Conservation (phyloP, 2,113 vertebrate genomes). For the Cisticola juncidis region DNA sequence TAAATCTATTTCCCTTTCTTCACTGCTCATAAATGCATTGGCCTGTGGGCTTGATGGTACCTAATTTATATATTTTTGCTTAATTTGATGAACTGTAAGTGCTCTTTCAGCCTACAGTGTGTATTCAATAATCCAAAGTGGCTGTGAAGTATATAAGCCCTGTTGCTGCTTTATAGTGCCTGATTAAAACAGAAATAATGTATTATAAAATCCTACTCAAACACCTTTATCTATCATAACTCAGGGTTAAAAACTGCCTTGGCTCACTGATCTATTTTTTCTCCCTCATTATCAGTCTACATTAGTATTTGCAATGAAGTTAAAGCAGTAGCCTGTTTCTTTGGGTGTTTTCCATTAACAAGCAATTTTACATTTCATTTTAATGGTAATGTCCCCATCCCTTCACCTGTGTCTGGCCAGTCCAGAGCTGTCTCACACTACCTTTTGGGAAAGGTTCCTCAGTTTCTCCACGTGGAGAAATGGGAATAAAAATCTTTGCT, state of each 20-base stretch:
- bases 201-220: slow-evolving; percentile 53
- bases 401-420: background rate
- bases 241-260: slow-evolving; percentile 28
- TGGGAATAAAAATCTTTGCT: background rate
- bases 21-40: slow-evolving; percentile 10
- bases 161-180: slow-evolving; percentile 12
- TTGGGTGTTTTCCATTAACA: background rate
- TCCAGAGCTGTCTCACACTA: background rate
- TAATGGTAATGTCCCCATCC: background rate
- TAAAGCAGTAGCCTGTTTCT: background rate
- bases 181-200: slow-evolving; percentile 56
- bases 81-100: slow-evolving; percentile 65
- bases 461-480: background rate
- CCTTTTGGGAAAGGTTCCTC: background rate
- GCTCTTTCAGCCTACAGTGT: slow-evolving; percentile 34
- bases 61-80: slow-evolving; percentile 51
- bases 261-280: background rate
- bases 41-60: slow-evolving; percentile 33
- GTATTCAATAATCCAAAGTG: slow-evolving; percentile 46
- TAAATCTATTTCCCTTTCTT: background rate
- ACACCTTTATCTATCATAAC: slow-evolving; percentile 18
- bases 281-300: background rate
- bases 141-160: slow-evolving; percentile 40
- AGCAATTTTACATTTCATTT: background rate
- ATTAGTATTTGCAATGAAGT: background rate